Evolutionary conservation across 1,140 invertebrate genomes (phyloP).

Genomic region (Scaptomyza graminum): DNA sequence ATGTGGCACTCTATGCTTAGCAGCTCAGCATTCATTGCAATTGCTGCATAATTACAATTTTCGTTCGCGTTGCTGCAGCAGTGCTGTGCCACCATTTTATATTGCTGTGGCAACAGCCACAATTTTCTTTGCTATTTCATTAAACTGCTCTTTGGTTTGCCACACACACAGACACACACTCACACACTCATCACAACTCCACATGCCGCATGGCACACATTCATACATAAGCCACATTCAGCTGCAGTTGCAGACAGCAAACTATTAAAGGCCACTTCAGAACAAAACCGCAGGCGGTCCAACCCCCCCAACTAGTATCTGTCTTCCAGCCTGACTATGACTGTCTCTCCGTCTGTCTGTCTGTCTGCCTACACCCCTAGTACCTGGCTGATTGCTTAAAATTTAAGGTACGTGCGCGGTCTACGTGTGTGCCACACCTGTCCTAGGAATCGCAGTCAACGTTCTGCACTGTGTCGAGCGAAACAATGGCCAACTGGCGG

Average conservation of each 20-base stretch:
- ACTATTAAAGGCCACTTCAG: constrained; percentile 79
- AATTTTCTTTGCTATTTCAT: constrained; percentile 68
- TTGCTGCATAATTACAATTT: constrained; percentile 78
- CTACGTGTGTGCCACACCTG: constrained; percentile 74
- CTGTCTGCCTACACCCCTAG: constrained; percentile 21
- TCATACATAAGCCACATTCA: constrained; percentile 37
- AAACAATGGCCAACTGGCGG: constrained; percentile 40
- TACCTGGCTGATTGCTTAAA: constrained; percentile 65
- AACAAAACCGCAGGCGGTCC: constrained; percentile 64
- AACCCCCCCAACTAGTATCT: constrained; percentile 20
- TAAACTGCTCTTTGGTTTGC: constrained; percentile 66
- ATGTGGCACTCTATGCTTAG: constrained; percentile 13
- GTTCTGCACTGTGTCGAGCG: constrained; percentile 1
- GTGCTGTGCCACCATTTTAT: constrained; percentile 54
- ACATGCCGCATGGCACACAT: constrained; percentile 41
- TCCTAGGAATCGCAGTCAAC: constrained; percentile 16
- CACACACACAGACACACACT: constrained; percentile 27
- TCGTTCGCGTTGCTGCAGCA: constrained; percentile 63
- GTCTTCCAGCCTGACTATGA: constrained; percentile 14
- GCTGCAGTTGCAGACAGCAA: constrained; percentile 73
- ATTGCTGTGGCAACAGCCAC: constrained; percentile 32
- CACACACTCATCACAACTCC: constrained; percentile 13
- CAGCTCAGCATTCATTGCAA: constrained; percentile 35
- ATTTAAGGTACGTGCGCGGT: constrained; percentile 69
- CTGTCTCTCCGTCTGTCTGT: constrained; percentile 40